Conservation (phyloP, 1,140 invertebrate genomes). For the Leucophenga varia region DNA sequence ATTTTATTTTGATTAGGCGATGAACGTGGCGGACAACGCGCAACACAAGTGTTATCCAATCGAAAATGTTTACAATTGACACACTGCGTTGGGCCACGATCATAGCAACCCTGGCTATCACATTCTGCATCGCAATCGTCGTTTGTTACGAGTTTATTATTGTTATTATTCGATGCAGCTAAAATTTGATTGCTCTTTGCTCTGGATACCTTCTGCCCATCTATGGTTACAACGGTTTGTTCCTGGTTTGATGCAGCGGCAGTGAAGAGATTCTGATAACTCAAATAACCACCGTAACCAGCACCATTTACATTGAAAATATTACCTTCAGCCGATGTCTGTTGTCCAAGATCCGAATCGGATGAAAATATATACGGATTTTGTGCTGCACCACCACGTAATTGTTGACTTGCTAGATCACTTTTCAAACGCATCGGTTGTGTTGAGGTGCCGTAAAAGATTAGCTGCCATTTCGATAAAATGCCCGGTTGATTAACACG, state of each 20-base stretch:
- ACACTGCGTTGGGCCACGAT: conserved; percentile 77
- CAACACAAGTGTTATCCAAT: conserved; percentile 78
- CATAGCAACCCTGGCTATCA: conserved; percentile 78
- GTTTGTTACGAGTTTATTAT: conserved; percentile 68
- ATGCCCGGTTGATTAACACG: conserved; percentile 84
- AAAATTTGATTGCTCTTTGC: conserved; percentile 59
- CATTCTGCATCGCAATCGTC: conserved; percentile 82
- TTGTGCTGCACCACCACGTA: conserved; percentile 41
- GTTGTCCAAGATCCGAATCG: conserved; percentile 48
- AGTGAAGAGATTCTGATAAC: conserved; percentile 70
- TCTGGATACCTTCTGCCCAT: conserved; percentile 64
- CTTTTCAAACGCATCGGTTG: conserved; percentile 72
- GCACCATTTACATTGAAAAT: conserved; percentile 62
- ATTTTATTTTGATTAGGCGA: conserved; percentile 74
- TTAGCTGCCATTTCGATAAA: conserved; percentile 88
- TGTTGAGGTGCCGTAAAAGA: conserved; percentile 85
- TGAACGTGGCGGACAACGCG: conserved; percentile 76
- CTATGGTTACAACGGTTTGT: conserved; percentile 67
- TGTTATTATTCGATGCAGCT: conserved; percentile 61
- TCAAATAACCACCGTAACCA: conserved; percentile 53
- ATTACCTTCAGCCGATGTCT: conserved; percentile 53
- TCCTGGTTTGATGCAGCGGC: conserved; percentile 70
- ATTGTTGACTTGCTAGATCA: conserved; percentile 28
- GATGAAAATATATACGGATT: conserved; percentile 54
- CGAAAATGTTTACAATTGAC: conserved; percentile 77